phyloP scores from a whole-genome alignment of 2,888 invertebrate genomes.

The Psylliodes chrysocephalus region DNA sequence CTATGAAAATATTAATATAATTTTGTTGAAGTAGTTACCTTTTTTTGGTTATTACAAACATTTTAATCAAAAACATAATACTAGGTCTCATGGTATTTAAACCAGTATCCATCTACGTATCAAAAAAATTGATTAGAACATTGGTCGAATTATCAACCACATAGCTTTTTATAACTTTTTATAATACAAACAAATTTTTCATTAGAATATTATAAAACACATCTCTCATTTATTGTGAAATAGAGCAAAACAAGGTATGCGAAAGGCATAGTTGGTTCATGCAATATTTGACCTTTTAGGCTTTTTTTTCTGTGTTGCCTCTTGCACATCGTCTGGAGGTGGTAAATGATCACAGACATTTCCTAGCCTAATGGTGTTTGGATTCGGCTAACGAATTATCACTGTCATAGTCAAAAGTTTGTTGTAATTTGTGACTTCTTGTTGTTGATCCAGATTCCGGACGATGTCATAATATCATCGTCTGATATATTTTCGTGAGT shows the following conservation, averaged over 20 bases:
- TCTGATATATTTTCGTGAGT: no score
- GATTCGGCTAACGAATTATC: neutral
- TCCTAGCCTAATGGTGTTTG: neutral
- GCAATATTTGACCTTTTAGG: neutral
- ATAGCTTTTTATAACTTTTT: neutral
- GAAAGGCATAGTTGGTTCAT: neutral
- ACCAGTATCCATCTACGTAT: neutral
- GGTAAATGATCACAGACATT: no score
- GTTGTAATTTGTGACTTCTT: no score
- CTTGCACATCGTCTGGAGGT: neutral
- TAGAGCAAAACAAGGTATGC: neutral
- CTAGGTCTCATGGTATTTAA: neutral
- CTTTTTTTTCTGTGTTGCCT: neutral
- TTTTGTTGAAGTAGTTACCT: no score
- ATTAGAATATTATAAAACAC: neutral
- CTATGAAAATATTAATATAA: no score
- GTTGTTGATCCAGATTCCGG: no score
- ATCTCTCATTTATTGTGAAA: neutral
- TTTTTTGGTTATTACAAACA: no score
- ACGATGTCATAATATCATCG: no score
- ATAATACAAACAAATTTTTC: neutral
- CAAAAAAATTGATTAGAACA: no score
- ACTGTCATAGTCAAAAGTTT: no score
- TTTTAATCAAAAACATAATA: no score
- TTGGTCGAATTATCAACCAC: neutral